Base-by-base conservation (phyloP, 1,140 invertebrate genomes). In the Pseudomyrmex cubaensis region DNA sequence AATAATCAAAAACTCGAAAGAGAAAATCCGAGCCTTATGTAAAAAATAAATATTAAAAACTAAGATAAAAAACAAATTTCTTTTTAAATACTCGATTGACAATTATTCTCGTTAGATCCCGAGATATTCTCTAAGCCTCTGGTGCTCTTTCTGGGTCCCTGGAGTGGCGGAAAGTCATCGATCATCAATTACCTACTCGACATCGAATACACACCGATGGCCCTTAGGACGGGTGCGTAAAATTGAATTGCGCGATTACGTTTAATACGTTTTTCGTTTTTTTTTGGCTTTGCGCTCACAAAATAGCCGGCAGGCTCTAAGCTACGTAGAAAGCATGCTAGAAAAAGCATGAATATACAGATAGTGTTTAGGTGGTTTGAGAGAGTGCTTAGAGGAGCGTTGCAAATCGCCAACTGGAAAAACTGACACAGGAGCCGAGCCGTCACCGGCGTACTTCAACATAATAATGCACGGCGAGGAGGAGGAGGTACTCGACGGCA, bases 51-150 rank as follows among this genome's bases (percentile, higher is more conserved):
- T 20, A 35, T 35, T 35, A 5, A 35, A 4, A 35, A 35, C 35
- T 35, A 35, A 2, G 22, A 35, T 35, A 35, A 35, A 35, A 35
- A 35, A 35, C 0, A 25, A 22, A 25, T 2, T 25, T 15, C 12
- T 22, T 20, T 50, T 52, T 13, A 17, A 25, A n/a, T 35, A 7
- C 15, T 64, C 54, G 7, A 15, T 67, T 82, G 12, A 57, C 63
- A 5, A 70, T 63, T 13, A 5, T 70, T 57, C 20, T 7, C 48
- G 10, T 52, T 86, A 96, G 98, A 99, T 95, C 97, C 98, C 8
- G 98, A 99, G 95, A 98, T 99, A 92, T 98, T 98, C 93, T 98
- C 98, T 0, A 99, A 99, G 92, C 98, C 98, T 9, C 94, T 99
- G 90, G 96, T 99, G 61, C 94, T 99, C 0, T 98, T 99, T 90